Conservation (phyloP, 2,888 invertebrate genomes). For the Cylloceria caligata region DNA sequence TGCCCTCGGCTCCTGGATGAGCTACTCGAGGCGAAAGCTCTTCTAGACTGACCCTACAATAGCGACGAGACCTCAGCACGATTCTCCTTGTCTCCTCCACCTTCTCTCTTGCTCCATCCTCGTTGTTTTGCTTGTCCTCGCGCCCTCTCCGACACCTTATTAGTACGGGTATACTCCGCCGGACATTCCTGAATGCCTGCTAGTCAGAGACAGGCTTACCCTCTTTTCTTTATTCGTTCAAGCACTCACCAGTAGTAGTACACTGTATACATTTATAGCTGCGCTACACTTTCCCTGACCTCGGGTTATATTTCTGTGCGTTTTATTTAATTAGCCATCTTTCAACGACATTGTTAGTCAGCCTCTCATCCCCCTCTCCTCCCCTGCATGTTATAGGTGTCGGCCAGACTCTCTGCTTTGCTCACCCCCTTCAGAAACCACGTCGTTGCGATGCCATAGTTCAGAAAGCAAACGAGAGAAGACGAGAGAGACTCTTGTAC, state of each 20-base stretch:
- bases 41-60: constrained; percentile 77
- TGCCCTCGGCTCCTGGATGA: constrained; percentile 50
- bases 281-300: constrained; percentile 61
- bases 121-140: constrained; percentile 61
- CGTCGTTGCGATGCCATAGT: constrained; percentile 49
- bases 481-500: constrained; percentile 69
- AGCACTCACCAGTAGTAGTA: constrained; percentile 40
- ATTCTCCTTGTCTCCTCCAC: constrained; percentile 67
- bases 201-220: constrained; percentile 52
- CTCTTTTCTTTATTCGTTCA: constrained; percentile 26
- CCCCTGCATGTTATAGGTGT: constrained; percentile 49
- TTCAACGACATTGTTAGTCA: constrained; percentile 82
- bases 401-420: constrained; percentile 57
- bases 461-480: constrained; percentile 58
- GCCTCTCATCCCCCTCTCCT: constrained; percentile 67
- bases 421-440: constrained; percentile 48
- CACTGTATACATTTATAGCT: constrained; percentile 16
- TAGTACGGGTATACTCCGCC: constrained; percentile 73
- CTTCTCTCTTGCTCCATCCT: constrained; percentile 54
- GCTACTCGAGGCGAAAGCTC: constrained; percentile 67
- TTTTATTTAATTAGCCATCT: constrained; percentile 84
- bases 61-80: constrained; percentile 62
- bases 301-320: constrained; percentile 76
- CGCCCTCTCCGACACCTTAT: constrained; percentile 79
- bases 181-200: constrained; percentile 64